Percentiles rank a stretch among this genome's conserved stretches.
Evolutionary conservation across 2,797 vertebrate species (phyloP).

Genomic region (Kryptolebias ocellatus): DNA sequence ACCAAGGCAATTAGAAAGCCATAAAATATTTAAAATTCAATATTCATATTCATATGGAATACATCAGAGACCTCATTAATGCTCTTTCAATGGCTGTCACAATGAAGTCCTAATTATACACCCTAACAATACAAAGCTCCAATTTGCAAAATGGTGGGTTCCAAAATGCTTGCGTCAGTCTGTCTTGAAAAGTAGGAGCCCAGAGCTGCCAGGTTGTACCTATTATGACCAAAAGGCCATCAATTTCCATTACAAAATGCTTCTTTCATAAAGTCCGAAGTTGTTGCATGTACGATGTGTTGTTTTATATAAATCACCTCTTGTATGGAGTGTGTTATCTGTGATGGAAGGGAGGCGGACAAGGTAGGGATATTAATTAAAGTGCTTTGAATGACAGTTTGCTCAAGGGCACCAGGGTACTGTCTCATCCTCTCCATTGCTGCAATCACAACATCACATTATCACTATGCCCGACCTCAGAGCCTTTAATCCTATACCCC

Average conservation of each 20-base stretch:
- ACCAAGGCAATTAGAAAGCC: constrained; percentile 78
- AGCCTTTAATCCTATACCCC: constrained; percentile 44
- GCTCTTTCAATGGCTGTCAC: constrained; percentile 75
- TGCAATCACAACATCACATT: constrained; percentile 59
- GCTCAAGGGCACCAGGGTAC: constrained; percentile 78
- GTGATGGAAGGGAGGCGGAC: constrained; percentile 49
- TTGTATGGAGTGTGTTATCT: constrained; percentile 45
- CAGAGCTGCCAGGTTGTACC: constrained; percentile 46
- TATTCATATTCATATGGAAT: constrained; percentile 78
- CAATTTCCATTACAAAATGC: constrained; percentile 47
- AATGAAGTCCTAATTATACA: constrained; percentile 79
- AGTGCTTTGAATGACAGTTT: constrained; percentile 82
- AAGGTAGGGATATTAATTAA: constrained; percentile 80
- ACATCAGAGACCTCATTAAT: constrained; percentile 80
- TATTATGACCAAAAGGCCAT: constrained; percentile 37
- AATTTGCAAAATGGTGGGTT: constrained; percentile 72
- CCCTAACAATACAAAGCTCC: constrained; percentile 76
- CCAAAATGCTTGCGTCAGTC: constrained; percentile 57
- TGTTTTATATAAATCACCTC: constrained; percentile 45
- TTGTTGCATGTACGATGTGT: constrained; percentile 43
- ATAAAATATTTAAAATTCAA: constrained; percentile 81
- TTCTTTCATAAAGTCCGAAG: constrained; percentile 40
- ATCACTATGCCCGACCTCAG: constrained; percentile 46
- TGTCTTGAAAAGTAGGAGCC: constrained; percentile 52
- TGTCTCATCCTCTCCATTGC: constrained; percentile 39